Percentiles rank a stretch among this genome's conserved stretches.
These are phyloP conservation scores for Lysandra coridon DNA, from an alignment of 2,888 invertebrate species.

Conservation along the genomic window DNA sequence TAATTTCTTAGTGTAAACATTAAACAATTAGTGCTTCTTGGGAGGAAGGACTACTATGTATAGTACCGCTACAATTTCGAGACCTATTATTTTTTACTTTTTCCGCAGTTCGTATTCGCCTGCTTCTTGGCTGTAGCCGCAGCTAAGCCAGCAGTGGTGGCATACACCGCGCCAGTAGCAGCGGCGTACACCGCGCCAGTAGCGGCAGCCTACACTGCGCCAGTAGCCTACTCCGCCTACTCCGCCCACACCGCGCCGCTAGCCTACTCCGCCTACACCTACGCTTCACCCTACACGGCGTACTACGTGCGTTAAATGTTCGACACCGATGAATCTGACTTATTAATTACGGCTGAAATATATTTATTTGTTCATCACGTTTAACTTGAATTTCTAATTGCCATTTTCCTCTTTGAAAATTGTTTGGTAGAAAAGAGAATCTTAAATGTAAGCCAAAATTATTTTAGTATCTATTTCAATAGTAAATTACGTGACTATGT, in stretches of 20 bases:
- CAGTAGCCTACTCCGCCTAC: slow-evolving; percentile 52
- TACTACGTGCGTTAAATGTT: slow-evolving; percentile 42
- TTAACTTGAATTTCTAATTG: not conserved
- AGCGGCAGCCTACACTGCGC: slow-evolving; percentile 54
- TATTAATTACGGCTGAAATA: slow-evolving; percentile 21
- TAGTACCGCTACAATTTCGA: too few species aligned
- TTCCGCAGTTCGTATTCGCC: slow-evolving; percentile 63
- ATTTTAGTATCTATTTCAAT: not conserved
- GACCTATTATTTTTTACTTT: slow-evolving; percentile 40
- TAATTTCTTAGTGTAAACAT: too few species aligned
- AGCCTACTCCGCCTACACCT: slow-evolving; percentile 51
- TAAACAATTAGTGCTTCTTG: too few species aligned
- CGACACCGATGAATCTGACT: not conserved
- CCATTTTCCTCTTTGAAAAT: not conserved
- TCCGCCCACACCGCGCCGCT: slow-evolving; percentile 46
- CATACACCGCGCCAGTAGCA: slow-evolving; percentile 49
- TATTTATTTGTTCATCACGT: slow-evolving; percentile 10
- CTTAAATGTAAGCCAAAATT: not conserved
- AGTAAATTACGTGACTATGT: not conserved
- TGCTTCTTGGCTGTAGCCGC: slow-evolving; percentile 74
- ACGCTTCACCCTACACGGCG: slow-evolving; percentile 45
- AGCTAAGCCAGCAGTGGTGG: slow-evolving; percentile 65
- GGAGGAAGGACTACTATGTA: too few species aligned
- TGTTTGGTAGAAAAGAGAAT: too few species aligned
- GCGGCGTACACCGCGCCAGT: slow-evolving; percentile 57